Evolutionary conservation across 2,888 invertebrate species (phyloP), one percentile per base, ranked within the genome.

Genomic region (Periphyllus acericola): DNA sequence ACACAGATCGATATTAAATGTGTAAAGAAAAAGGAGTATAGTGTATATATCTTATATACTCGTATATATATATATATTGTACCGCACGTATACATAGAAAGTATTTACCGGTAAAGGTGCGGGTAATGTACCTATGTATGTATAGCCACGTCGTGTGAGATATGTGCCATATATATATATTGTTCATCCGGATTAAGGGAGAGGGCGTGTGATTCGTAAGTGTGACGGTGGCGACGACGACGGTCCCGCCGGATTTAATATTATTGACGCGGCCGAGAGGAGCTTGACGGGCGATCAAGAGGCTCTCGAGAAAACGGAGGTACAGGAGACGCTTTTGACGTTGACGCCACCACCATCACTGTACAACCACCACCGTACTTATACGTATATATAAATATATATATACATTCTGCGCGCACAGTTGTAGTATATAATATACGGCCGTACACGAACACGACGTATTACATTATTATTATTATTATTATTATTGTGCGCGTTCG

Each of bases 261-360:
- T 17, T 80, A 80, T 87, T 66, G 80, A 87, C 72, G 80, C 5
- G 60, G 80, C 29, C 40, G 80, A 71, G 79, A 86, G 80, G 80
- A 74, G 68, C 86, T 86, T 78, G 86, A 74, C 86, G 80, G 66
- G 84, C 80, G 55, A 87, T 87, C 86, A 87, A 87, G 86, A 81
- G 86, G 74, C 86, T 81, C 86, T 87, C 32, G 79, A 87, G 72
- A 79, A 79, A 52, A 78, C 85, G 76, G 66, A 79, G 78, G 75
- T 21, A n/a, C 36, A 21, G 36, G 40, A 71, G 86, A 87, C 86
- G 86, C 80, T 87, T 87, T 87, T 87, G 86, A 87, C 86, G 86
- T 87, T 87, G 86, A 87, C 86, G 86, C 86, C 86, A 80, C 72
- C 55, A 68, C 68, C 60, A 25, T 66, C 52, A 52, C 52, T 6